phyloP scores from a whole-genome alignment of 2,888 invertebrate species.

The Eledona agricola region DNA sequence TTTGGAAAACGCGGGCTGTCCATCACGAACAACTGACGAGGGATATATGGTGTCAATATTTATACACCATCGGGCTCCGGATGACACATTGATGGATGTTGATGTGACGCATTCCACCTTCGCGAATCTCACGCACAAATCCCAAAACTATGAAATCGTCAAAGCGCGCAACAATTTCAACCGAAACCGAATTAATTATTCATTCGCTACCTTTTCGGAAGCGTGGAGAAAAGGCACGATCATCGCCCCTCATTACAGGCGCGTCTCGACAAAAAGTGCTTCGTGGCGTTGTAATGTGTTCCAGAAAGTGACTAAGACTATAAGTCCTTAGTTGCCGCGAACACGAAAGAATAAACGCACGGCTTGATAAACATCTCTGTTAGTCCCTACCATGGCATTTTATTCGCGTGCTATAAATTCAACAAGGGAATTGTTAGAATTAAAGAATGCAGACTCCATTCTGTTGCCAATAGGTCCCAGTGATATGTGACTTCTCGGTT shows the following conservation, averaged over 20 bases:
- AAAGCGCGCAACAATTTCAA: too few relatives aligned
- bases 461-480: constrained; percentile 45
- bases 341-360: constrained; percentile 42
- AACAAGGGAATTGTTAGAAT: constrained; percentile 45
- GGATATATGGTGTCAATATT: constrained; percentile 63
- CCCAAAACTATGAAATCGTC: too few relatives aligned
- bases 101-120: constrained; percentile 39
- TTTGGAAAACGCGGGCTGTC: constrained; percentile 51
- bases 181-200: too few relatives aligned
- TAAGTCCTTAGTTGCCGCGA: constrained; percentile 37
- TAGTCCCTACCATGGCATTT: constrained; percentile 45
- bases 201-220: too few relatives aligned
- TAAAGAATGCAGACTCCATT: constrained; percentile 48
- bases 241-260: too few relatives aligned
- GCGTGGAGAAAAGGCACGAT: too few relatives aligned
- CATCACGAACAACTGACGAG: constrained; percentile 52
- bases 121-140: constrained; percentile 15
- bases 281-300: constrained; percentile 27
- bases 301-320: constrained; percentile 35
- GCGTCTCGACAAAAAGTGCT: constrained; percentile 22
- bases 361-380: constrained; percentile 48
- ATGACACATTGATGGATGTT: constrained; percentile 59
- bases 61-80: constrained; percentile 51
- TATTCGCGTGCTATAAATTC: constrained; percentile 47
- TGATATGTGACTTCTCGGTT: constrained; percentile 39